Evolutionary conservation across 2,888 invertebrate genomes (phyloP).

Genomic region (Heliconius hortense): DNA sequence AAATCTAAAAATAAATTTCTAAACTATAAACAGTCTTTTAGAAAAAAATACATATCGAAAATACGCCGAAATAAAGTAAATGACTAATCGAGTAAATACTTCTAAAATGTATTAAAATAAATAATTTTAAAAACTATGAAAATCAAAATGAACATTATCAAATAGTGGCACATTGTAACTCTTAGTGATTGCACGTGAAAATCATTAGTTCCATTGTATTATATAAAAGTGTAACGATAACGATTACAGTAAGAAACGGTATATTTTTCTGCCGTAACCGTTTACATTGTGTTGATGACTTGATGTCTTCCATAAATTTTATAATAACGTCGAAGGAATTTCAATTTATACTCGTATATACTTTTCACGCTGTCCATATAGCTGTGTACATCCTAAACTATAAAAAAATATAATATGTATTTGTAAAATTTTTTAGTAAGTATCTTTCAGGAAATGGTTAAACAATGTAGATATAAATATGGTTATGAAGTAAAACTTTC

Average conservation of each 20-base stretch:
- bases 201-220: constrained; percentile 18
- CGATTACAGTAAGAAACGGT: constrained; percentile 5
- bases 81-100: constrained; percentile 33
- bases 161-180: constrained; percentile 37
- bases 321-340: background rate
- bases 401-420: no score
- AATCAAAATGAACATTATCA: constrained; percentile 16
- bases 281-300: constrained; percentile 14
- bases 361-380: background rate
- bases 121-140: constrained; percentile 29
- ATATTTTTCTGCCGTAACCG: constrained; percentile 9
- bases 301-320: constrained; percentile 2
- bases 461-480: background rate
- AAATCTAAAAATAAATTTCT: constrained; percentile 40
- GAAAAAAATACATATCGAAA: constrained; percentile 40
- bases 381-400: no score
- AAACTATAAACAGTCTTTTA: constrained; percentile 42
- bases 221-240: background rate
- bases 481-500: background rate
- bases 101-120: constrained; percentile 29
- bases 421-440: background rate
- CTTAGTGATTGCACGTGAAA: constrained; percentile 26
- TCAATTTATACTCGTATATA: constrained; percentile 1
- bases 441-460: background rate
- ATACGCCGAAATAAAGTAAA: constrained; percentile 20